Percentiles rank a stretch among this genome's conserved stretches.
Conservation (phyloP, 2,113 vertebrate species). For the Phaethornis superciliosus region DNA sequence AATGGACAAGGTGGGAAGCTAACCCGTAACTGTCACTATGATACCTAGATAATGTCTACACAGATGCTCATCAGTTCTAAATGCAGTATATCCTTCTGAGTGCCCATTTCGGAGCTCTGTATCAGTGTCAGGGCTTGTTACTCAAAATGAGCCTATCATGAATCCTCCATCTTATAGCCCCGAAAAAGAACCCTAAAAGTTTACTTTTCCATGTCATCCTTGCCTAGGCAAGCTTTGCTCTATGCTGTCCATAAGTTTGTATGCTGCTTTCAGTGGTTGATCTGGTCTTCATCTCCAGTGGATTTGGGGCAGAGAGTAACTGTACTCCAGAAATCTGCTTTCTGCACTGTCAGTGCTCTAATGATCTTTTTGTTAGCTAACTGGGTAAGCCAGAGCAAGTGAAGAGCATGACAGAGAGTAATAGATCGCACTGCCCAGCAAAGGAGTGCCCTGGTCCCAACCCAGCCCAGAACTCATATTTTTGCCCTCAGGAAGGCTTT, state of each 20-base stretch:
- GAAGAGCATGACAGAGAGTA: accelerated
- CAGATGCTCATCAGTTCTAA: background rate
- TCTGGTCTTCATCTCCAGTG: background rate
- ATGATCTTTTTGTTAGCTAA: background rate
- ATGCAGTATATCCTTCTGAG: background rate
- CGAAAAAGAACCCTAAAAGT: background rate
- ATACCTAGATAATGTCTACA: background rate
- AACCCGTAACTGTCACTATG: background rate
- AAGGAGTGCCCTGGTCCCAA: background rate
- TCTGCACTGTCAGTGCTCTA: background rate
- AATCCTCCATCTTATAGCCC: background rate
- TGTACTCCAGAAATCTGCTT: background rate
- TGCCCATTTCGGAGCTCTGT: background rate
- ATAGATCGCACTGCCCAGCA: background rate
- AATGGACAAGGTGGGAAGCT: background rate
- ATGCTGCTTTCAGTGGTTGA: background rate
- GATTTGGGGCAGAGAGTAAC: background rate
- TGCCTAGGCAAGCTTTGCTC: background rate
- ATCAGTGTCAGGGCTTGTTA: background rate
- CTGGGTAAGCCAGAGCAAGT: background rate
- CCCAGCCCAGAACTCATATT: background rate
- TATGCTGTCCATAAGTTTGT: background rate
- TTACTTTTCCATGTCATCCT: background rate
- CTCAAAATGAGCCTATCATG: background rate
- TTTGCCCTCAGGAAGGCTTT: background rate